These are phyloP conservation scores for Ostrea edulis DNA, from an alignment of 1,140 invertebrate genomes.

Conservation along the genomic window DNA sequence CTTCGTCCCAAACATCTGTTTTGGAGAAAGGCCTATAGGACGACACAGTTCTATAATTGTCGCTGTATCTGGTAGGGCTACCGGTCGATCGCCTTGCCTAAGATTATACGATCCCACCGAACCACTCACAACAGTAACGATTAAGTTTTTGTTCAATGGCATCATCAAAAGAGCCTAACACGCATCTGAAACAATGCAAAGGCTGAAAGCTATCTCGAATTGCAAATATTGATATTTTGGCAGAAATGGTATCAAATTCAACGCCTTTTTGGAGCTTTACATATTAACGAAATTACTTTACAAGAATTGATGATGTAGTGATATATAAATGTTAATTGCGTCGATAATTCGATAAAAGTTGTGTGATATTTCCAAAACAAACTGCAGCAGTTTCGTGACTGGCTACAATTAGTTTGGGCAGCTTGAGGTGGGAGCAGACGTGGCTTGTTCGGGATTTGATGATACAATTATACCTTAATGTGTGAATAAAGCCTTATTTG, in stretches of 20 bases:
- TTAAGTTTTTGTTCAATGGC: slow-evolving; percentile 7
- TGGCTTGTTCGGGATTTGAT: not conserved
- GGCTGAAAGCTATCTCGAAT: slow-evolving; percentile 33
- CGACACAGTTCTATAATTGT: not conserved
- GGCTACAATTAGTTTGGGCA: slow-evolving; percentile 12
- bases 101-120: slow-evolving; percentile 4
- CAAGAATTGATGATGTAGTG: slow-evolving; percentile 1
- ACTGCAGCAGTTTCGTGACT: slow-evolving; percentile 18
- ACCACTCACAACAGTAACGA: slow-evolving; percentile 8
- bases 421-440: not conserved
- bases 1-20: slow-evolving; percentile 27
- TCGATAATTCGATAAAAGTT: slow-evolving; percentile 36
- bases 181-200: slow-evolving; percentile 13
- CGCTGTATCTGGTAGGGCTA: not conserved
- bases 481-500: slow-evolving; percentile 23
- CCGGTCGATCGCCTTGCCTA: not conserved
- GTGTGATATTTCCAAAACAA: slow-evolving; percentile 24
- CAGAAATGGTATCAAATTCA: slow-evolving; percentile 43
- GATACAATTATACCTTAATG: slow-evolving; percentile 33
- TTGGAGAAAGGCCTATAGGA: not conserved
- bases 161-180: slow-evolving; percentile 30
- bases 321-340: slow-evolving; percentile 36
- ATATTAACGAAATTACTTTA: slow-evolving; percentile 36
- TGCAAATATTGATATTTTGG: slow-evolving; percentile 42
- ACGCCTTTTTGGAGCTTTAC: slow-evolving; percentile 38